Percentiles rank a stretch among this genome's conserved stretches.
Evolutionary conservation across 1,140 invertebrate genomes (phyloP).

Genomic region (Nautilus pompilius): DNA sequence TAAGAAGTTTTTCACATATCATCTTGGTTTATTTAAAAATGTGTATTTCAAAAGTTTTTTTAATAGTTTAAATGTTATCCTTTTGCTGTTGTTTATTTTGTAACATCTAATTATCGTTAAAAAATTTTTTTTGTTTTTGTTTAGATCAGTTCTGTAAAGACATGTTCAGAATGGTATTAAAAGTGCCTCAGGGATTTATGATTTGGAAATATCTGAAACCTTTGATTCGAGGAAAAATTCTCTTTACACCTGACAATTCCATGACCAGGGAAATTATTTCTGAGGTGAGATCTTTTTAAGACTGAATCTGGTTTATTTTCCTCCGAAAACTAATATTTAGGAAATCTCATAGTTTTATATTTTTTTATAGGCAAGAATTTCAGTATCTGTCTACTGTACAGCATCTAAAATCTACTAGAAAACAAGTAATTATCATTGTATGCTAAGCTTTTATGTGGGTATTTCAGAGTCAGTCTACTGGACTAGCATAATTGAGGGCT

Average conservation of each 20-base stretch:
- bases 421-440: too few relatives aligned
- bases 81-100: too few relatives aligned
- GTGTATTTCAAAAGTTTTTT: neutral
- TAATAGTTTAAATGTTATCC: neutral
- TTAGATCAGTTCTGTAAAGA: slow-evolving; percentile 49
- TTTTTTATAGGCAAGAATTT: too few relatives aligned
- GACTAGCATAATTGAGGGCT: too few relatives aligned
- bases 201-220: slow-evolving; percentile 57
- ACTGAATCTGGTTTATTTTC: too few relatives aligned
- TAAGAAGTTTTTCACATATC: neutral
- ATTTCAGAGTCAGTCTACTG: too few relatives aligned
- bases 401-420: too few relatives aligned
- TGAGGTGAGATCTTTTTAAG: slow-evolving; percentile 23
- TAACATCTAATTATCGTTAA: too few relatives aligned
- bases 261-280: slow-evolving; percentile 43
- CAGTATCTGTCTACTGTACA: too few relatives aligned
- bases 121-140: slow-evolving; percentile 12
- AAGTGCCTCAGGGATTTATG: slow-evolving; percentile 44
- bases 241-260: slow-evolving; percentile 51
- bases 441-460: too few relatives aligned
- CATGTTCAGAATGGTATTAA: slow-evolving; percentile 45
- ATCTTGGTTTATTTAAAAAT: neutral
- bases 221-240: slow-evolving; percentile 54
- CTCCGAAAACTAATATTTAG: too few relatives aligned
- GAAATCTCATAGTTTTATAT: too few relatives aligned